These are phyloP conservation scores for Carlito syrichta DNA, from an alignment of 2,113 vertebrate species.

Conservation along the genomic window DNA sequence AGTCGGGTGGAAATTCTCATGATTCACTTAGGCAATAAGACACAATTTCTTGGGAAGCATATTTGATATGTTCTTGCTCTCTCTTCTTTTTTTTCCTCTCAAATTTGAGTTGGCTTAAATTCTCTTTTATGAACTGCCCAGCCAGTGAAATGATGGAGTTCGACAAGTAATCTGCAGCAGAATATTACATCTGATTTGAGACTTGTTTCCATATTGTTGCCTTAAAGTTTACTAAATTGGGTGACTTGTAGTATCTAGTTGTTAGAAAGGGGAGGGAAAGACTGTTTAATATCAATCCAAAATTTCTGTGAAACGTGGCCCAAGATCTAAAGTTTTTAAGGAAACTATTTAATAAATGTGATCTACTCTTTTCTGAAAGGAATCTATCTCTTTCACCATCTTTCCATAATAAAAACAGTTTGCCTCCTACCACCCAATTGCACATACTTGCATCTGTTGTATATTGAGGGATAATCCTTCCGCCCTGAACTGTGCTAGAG, in stretches of 20 bases:
- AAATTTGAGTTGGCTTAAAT: neutral
- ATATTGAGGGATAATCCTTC: conserved; percentile 38
- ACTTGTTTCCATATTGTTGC: neutral
- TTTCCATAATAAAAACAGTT: conserved; percentile 36
- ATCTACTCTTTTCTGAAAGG: neutral
- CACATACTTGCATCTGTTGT: conserved; percentile 46
- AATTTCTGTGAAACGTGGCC: neutral
- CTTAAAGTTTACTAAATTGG: neutral
- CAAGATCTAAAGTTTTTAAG: neutral
- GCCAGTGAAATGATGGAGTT: neutral
- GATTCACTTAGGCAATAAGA: neutral
- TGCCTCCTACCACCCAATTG: neutral
- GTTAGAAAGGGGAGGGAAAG: neutral
- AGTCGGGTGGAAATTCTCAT: neutral
- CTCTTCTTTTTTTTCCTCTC: no score
- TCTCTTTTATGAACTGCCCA: neutral
- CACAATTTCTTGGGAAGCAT: neutral
- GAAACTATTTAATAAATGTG: neutral
- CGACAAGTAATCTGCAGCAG: neutral
- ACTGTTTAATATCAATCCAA: neutral
- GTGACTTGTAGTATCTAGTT: neutral
- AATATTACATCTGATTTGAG: neutral
- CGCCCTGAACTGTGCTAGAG: conserved; percentile 44
- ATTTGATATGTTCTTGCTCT: neutral
- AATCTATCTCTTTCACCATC: neutral